A percentile compares a stretch with the other conserved stretches of the same genome.
Evolutionary conservation across 2,797 vertebrate species (phyloP).

Genomic region (Clarias fuscus): DNA sequence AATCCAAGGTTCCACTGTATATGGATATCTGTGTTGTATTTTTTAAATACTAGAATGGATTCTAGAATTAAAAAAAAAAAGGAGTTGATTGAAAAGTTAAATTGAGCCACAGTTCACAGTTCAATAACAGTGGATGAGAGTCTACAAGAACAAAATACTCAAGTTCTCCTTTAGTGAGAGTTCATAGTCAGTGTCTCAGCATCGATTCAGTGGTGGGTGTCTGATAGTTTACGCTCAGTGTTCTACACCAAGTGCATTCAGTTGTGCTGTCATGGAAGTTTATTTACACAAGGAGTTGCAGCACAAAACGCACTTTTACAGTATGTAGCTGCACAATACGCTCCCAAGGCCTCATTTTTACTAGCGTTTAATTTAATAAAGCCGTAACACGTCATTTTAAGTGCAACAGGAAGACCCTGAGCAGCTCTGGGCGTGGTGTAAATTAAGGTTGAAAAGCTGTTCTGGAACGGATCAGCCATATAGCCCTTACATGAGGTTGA

Average conservation of each 20-base stretch:
- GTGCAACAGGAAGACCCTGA: neutral
- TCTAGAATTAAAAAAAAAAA: neutral
- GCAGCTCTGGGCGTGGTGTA: neutral
- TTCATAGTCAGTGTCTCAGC: neutral
- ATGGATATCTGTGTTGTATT: neutral
- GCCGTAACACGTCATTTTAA: neutral
- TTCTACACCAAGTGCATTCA: neutral
- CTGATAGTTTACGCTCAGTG: neutral
- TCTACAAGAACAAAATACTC: neutral
- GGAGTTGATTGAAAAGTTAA: neutral
- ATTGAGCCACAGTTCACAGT: neutral
- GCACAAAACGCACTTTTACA: neutral
- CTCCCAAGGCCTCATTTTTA: neutral
- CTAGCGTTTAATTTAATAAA: neutral
- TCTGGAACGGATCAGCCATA: neutral
- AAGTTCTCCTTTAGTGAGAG: neutral
- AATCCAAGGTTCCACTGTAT: neutral
- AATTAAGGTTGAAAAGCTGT: neutral
- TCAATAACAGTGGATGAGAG: neutral
- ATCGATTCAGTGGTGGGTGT: neutral
- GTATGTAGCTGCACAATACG: neutral
- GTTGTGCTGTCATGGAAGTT: neutral
- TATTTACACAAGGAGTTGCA: neutral
- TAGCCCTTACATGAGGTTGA: neutral
- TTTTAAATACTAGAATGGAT: neutral